phyloP scores from a whole-genome alignment of 2,113 vertebrate species.

The Megaptera novaeangliae region DNA sequence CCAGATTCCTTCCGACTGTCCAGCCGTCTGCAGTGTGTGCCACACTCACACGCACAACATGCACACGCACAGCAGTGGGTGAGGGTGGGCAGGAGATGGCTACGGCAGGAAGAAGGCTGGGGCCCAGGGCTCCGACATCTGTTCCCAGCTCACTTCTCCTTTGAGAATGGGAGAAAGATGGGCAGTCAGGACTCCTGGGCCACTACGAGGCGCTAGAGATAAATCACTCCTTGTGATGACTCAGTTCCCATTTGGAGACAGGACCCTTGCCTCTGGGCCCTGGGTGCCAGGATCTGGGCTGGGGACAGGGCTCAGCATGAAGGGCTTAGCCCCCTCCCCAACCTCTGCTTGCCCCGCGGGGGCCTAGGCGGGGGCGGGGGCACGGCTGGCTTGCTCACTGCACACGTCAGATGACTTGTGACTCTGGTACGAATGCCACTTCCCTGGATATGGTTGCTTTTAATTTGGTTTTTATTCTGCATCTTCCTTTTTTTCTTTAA shows the following conservation, averaged over 20 bases:
- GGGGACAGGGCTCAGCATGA: background rate
- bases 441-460: background rate
- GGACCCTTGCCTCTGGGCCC: background rate
- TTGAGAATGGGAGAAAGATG: background rate
- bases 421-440: background rate
- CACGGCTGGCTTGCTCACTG: background rate
- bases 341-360: background rate
- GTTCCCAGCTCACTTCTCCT: background rate
- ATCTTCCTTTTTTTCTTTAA: background rate
- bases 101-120: no score
- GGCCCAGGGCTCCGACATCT: background rate
- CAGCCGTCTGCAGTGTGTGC: background rate
- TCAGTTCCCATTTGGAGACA: conserved; percentile 16
- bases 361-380: no score
- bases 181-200: background rate
- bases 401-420: background rate
- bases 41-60: no score
- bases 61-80: no score
- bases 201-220: background rate
- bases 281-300: background rate
- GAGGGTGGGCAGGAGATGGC: no score
- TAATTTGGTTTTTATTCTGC: background rate
- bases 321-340: background rate
- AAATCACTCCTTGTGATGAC: background rate
- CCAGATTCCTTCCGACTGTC: background rate